phyloP scores from a whole-genome alignment of 2,113 vertebrate genomes.

The Chitala chitala region DNA sequence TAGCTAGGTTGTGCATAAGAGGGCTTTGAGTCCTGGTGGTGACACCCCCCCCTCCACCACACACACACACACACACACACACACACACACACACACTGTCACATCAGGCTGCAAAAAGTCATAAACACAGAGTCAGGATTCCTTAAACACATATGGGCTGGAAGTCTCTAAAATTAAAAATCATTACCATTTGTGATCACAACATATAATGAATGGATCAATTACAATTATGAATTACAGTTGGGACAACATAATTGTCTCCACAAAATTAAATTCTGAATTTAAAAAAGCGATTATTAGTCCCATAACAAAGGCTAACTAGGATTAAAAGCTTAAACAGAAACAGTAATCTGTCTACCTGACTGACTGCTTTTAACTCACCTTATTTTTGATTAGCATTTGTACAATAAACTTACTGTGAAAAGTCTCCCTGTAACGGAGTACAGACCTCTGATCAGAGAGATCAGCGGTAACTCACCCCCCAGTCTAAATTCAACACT shows the following conservation, averaged over 20 bases:
- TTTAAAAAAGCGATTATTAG: not conserved
- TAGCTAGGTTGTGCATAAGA: conserved; percentile 31
- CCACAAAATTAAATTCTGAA: not conserved
- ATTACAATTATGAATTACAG: not conserved
- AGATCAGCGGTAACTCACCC: too few relatives aligned
- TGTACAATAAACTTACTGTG: too few relatives aligned
- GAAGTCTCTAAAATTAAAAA: too few relatives aligned
- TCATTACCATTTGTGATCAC: not conserved
- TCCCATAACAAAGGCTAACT: not conserved
- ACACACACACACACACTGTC: too few relatives aligned
- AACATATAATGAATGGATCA: not conserved
- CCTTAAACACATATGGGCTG: too few relatives aligned
- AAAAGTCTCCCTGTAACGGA: too few relatives aligned
- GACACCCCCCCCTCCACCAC: not conserved
- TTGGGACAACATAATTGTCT: not conserved
- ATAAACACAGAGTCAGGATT: too few relatives aligned
- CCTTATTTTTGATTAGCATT: too few relatives aligned
- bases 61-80: too few relatives aligned
- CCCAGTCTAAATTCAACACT: not conserved
- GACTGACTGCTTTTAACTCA: not conserved
- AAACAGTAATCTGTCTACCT: not conserved
- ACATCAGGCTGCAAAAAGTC: too few relatives aligned
- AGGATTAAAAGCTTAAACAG: not conserved
- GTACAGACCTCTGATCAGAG: too few relatives aligned
- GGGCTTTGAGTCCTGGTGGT: not conserved